These are phyloP conservation scores for Pantelozetes paolii DNA, from an alignment of 2,888 invertebrate genomes.

Conservation along the genomic window DNA sequence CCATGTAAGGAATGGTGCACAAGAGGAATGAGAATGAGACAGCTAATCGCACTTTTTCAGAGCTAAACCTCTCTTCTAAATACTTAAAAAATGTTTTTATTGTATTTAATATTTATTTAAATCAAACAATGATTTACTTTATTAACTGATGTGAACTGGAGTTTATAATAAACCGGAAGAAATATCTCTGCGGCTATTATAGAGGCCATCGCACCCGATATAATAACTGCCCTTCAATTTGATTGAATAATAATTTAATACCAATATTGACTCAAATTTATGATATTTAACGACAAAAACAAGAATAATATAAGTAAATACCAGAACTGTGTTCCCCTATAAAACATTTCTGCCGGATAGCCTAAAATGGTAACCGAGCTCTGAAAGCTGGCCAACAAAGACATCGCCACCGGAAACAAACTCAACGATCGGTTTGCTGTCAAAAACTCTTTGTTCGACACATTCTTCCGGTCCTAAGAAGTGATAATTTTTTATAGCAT, in stretches of 20 bases:
- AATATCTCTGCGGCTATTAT: constrained; percentile 50
- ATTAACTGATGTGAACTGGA: constrained; percentile 51
- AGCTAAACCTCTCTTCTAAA: constrained; percentile 38
- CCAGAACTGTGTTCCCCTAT: constrained; percentile 50
- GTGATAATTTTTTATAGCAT: not conserved
- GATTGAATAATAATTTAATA: not conserved
- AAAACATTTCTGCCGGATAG: constrained; percentile 51
- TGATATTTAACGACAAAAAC: not conserved
- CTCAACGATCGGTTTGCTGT: constrained; percentile 52
- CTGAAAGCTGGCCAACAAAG: constrained; percentile 52
- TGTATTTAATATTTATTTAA: not conserved
- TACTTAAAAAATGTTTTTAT: constrained; percentile 33
- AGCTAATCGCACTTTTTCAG: constrained; percentile 39
- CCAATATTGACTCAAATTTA: not conserved
- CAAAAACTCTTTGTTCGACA: constrained; percentile 55
- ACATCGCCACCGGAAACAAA: constrained; percentile 52
- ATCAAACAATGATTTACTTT: constrained; percentile 48
- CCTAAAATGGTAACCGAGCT: constrained; percentile 52
- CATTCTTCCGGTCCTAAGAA: constrained; percentile 54
- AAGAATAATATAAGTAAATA: too few relatives aligned
- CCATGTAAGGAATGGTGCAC: constrained; percentile 49
- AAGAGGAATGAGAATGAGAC: constrained; percentile 42
- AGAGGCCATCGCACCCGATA: constrained; percentile 48
- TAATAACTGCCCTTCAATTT: constrained; percentile 46
- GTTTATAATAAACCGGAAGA: constrained; percentile 51